Evolutionary conservation across 1,140 invertebrate species (phyloP).

Genomic region (Armadillidium nasatum): DNA sequence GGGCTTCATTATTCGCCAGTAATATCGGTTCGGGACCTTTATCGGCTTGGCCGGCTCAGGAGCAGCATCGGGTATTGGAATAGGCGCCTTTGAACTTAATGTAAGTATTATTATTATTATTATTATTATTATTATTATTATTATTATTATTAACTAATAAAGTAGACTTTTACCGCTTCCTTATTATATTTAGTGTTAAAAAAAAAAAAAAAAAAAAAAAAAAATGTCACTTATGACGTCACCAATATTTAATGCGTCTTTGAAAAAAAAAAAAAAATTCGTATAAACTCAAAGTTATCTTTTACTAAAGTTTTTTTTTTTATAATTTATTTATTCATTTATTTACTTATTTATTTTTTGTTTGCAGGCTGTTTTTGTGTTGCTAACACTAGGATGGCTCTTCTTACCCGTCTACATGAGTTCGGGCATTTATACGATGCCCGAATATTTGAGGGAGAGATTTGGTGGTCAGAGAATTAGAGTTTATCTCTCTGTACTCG

Average conservation of each 20-base stretch:
- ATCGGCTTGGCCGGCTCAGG: slow-evolving; percentile 58
- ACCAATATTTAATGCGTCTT: no score
- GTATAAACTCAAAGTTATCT: no score
- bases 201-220: no score
- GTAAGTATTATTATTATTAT: slow-evolving; percentile 23
- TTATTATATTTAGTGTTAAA: no score
- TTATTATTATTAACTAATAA: no score
- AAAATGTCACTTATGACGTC: no score
- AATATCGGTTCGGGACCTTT: slow-evolving; percentile 61
- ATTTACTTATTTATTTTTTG: no score
- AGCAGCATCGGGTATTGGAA: slow-evolving; percentile 54
- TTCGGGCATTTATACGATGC: slow-evolving; percentile 55
- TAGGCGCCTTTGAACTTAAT: slow-evolving; percentile 52
- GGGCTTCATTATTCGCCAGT: slow-evolving; percentile 58
- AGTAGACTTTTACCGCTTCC: no score
- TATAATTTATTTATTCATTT: no score
- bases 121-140: background rate
- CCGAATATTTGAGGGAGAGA: slow-evolving; percentile 56
- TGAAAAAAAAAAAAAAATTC: no score
- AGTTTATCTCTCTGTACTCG: slow-evolving; percentile 56
- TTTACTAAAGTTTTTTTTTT: no score
- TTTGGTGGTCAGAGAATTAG: slow-evolving; percentile 57
- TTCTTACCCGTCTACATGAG: slow-evolving; percentile 59
- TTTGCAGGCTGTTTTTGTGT: slow-evolving; percentile 52
- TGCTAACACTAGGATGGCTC: slow-evolving; percentile 56